phyloP scores from a whole-genome alignment of 2,113 vertebrate genomes.

The Brachyhypopomus occidentalis region DNA sequence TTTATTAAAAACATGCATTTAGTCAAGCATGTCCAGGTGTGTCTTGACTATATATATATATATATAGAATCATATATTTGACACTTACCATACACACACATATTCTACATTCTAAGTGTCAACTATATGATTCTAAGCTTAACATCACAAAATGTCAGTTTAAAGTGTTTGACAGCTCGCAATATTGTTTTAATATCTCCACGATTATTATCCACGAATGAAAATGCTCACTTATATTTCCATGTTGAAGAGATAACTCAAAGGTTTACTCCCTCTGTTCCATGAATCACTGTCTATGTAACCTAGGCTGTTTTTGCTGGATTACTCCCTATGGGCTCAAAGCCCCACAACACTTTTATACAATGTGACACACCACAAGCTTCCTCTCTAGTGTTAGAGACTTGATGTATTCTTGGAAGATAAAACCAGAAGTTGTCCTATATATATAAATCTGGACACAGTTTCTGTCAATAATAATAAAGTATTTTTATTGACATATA shows the following conservation, averaged over 20 bases:
- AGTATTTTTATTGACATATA: neutral
- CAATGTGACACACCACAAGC: neutral
- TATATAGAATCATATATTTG: neutral
- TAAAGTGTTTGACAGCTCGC: neutral
- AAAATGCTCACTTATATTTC: constrained; percentile 8
- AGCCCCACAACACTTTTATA: neutral
- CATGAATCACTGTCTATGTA: constrained; percentile 30
- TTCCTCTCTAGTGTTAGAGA: constrained; percentile 2
- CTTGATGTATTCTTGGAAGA: constrained; percentile 7
- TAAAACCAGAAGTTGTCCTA: neutral
- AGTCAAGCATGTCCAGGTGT: too few relatives aligned
- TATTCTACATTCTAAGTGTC: too few relatives aligned
- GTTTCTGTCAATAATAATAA: neutral
- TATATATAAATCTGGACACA: neutral
- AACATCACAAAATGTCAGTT: neutral
- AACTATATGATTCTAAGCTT: neutral
- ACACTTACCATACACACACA: neutral
- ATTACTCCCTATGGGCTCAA: constrained; percentile 2
- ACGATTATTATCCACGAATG: constrained; percentile 39
- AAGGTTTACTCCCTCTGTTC: constrained; percentile 20
- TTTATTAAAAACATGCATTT: too few relatives aligned
- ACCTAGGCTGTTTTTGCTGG: constrained; percentile 9
- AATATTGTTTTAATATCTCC: constrained; percentile 37
- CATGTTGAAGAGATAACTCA: constrained; percentile 10
- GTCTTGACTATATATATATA: too few relatives aligned